A percentile compares a stretch with the other conserved stretches of the same genome.
phyloP scores from a whole-genome alignment of 2,888 invertebrate genomes.

The Agonopterix arenella region DNA sequence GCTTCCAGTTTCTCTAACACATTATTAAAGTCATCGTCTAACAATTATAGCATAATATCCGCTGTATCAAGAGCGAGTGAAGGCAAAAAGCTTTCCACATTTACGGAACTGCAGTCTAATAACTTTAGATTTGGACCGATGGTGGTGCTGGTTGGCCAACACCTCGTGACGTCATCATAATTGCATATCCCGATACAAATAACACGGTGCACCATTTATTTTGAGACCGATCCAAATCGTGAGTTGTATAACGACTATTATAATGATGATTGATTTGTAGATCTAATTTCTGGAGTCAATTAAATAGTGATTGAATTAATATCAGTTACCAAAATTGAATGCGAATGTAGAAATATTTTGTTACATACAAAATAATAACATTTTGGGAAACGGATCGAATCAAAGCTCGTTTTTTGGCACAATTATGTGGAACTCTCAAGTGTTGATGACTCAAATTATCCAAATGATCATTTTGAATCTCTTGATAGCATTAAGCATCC shows the following conservation, averaged over 20 bases:
- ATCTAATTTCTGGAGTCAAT: not conserved
- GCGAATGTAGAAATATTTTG: too few species aligned
- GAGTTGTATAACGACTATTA: constrained; percentile 14
- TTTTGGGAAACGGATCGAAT: too few species aligned
- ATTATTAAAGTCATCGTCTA: too few species aligned
- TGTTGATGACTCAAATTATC: too few species aligned
- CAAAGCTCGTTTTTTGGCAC: too few species aligned
- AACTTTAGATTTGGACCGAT: constrained; percentile 37
- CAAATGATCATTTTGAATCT: too few species aligned
- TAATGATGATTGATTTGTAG: constrained; percentile 13
- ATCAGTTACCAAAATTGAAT: too few species aligned
- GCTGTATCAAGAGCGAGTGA: constrained; percentile 14
- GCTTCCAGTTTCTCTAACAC: too few species aligned
- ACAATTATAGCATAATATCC: not conserved
- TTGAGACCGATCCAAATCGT: constrained; percentile 21
- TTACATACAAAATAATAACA: too few species aligned
- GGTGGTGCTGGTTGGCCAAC: constrained; percentile 19
- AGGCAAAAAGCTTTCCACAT: constrained; percentile 26
- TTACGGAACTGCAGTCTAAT: constrained; percentile 41
- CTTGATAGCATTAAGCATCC: too few species aligned
- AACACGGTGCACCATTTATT: constrained; percentile 26
- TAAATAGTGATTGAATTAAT: not conserved
- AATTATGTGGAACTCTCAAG: too few species aligned
- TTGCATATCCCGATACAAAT: constrained; percentile 25
- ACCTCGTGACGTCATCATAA: constrained; percentile 18